A percentile compares a stretch with the other conserved stretches of the same genome.
These are phyloP conservation scores for Actinia equina DNA, from an alignment of 64 coral and sea anemone species.

Conservation along the genomic window DNA sequence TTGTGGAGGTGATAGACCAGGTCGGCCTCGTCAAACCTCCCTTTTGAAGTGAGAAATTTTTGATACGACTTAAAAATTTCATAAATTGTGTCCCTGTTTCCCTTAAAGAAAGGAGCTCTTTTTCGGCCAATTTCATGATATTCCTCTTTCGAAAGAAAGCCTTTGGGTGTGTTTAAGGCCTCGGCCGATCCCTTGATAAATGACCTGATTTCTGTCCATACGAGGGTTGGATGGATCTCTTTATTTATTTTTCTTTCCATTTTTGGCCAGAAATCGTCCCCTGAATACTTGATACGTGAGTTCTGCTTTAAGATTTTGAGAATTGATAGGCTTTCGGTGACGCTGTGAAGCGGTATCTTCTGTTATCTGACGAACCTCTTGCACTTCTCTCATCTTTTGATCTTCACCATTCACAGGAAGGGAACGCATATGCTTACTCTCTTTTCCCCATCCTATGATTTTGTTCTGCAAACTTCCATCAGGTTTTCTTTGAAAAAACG, in stretches of 20 bases:
- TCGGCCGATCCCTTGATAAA: conserved; percentile 78
- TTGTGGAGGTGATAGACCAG: conserved; percentile 50
- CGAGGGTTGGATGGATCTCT: conserved; percentile 48
- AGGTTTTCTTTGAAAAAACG: conserved; percentile 69
- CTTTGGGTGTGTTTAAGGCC: conserved; percentile 44
- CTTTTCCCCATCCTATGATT: conserved; percentile 88
- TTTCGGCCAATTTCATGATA: conserved; percentile 62
- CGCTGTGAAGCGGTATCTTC: conserved; percentile 26
- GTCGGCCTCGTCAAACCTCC: conserved; percentile 86
- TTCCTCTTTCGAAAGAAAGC: conserved; percentile 46
- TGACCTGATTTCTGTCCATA: conserved; percentile 72
- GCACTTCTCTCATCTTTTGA: conserved; percentile 10
- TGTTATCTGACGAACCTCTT: background rate
- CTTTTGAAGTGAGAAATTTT: background rate
- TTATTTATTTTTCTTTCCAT: conserved; percentile 41
- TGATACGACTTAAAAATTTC: conserved; percentile 60
- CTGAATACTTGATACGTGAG: conserved; percentile 84
- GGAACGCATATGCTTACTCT: conserved; percentile 37
- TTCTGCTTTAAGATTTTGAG: conserved; percentile 47
- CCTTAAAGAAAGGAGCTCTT: conserved; percentile 67
- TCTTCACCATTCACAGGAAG: conserved; percentile 18
- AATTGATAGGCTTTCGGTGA: background rate
- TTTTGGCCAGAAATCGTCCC: conserved; percentile 67
- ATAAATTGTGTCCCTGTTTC: conserved; percentile 59
- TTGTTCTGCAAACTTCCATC: conserved; percentile 71